Percentiles rank a stretch among this genome's conserved stretches.
Evolutionary conservation across 2,888 invertebrate genomes (phyloP).

Genomic region (Cataglyphis albicans): DNA sequence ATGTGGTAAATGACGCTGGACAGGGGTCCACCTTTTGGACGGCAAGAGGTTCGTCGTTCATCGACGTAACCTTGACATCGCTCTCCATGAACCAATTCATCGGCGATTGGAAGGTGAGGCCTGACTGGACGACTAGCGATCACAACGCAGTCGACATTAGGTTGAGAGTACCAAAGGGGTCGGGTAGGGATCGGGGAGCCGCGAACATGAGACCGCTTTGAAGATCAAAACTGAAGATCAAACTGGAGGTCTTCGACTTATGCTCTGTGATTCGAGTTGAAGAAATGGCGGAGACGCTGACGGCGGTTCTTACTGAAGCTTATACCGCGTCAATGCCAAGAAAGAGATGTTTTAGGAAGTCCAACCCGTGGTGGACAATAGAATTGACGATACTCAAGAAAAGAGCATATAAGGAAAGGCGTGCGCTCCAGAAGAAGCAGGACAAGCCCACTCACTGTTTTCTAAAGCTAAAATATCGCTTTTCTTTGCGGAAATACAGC

Average conservation of each 20-base stretch:
- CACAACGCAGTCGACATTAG: constrained; percentile 1
- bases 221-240: background rate
- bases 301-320: background rate
- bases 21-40: background rate
- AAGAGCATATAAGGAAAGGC: background rate
- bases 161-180: background rate
- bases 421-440: background rate
- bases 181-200: background rate
- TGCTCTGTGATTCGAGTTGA: background rate
- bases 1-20: background rate
- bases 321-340: background rate
- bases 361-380: constrained; percentile 41
- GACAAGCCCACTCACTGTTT: too few species aligned
- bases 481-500: too few species aligned
- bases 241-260: background rate
- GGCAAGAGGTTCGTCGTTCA: background rate
- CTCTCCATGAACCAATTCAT: background rate
- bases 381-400: background rate
- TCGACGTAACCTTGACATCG: background rate
- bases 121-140: constrained; percentile 19
- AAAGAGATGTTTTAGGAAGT: background rate
- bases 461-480: too few species aligned
- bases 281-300: background rate
- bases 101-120: background rate
- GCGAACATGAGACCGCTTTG: background rate